Conservation (phyloP, 2,888 invertebrate species). For the Diogma glabrata region DNA sequence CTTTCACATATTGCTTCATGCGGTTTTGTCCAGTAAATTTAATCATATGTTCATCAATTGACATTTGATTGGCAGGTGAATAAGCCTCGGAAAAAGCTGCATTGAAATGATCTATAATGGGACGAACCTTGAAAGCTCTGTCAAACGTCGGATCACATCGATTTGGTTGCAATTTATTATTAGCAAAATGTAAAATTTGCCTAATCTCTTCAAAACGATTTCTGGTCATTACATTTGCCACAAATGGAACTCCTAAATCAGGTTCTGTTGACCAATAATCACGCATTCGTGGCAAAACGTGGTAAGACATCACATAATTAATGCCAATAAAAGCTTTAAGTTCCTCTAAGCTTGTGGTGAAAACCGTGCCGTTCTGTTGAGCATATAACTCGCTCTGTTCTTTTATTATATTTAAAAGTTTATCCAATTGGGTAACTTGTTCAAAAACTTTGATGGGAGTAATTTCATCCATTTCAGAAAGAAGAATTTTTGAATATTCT, state of each 20-base stretch:
- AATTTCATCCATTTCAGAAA: no score
- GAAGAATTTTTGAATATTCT: no score
- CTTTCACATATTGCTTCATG: constrained; percentile 21
- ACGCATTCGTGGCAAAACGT: background rate
- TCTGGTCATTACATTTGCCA: background rate
- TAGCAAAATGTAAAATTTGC: background rate
- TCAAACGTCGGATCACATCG: no score
- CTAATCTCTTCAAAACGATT: background rate
- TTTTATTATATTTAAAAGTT: background rate
- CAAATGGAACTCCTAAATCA: background rate
- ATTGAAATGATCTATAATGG: background rate
- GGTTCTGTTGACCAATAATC: background rate
- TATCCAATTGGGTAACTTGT: background rate
- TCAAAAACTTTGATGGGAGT: no score
- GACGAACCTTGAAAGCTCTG: background rate
- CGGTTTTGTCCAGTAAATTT: constrained; percentile 19
- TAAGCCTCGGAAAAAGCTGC: constrained; percentile 11
- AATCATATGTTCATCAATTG: constrained; percentile 20
- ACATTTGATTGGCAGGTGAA: constrained; percentile 12
- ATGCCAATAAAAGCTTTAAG: background rate
- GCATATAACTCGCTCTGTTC: background rate
- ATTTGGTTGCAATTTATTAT: background rate
- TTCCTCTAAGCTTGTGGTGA: background rate
- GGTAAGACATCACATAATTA: background rate
- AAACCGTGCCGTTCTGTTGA: background rate